A percentile compares a stretch with the other conserved stretches of the same genome.
phyloP scores from a whole-genome alignment of 2,888 invertebrate genomes.

The Hybos culiciformis region DNA sequence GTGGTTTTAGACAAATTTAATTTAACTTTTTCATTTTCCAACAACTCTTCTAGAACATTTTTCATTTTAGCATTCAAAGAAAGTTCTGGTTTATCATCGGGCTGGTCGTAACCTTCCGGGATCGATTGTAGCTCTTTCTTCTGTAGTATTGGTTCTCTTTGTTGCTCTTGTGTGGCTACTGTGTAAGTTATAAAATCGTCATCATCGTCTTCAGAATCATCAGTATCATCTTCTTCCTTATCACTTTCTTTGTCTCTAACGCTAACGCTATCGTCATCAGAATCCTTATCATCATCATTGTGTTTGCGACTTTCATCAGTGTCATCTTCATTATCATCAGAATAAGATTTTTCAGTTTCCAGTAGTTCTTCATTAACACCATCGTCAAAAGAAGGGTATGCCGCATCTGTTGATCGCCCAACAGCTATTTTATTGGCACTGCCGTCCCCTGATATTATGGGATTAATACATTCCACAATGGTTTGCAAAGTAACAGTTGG shows the following conservation, averaged over 20 bases:
- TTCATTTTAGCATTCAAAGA: conserved; percentile 38
- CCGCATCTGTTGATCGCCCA: conserved; percentile 25
- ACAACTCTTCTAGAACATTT: conserved; percentile 35
- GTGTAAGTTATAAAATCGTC: background rate
- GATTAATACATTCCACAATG: conserved; percentile 36
- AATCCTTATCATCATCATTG: conserved; percentile 14
- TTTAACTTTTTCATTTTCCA: conserved; percentile 35
- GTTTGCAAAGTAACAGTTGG: conserved; percentile 20
- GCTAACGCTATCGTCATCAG: conserved; percentile 5
- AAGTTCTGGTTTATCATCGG: conserved; percentile 20
- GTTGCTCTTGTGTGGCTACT: conserved; percentile 18
- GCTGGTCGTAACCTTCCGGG: background rate
- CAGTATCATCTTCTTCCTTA: conserved; percentile 9
- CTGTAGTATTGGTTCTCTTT: conserved; percentile 27
- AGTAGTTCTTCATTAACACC: conserved; percentile 15
- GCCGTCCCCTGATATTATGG: conserved; percentile 34
- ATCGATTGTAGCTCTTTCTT: conserved; percentile 14
- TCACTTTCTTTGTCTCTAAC: conserved; percentile 9
- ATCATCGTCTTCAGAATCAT: conserved; percentile 8
- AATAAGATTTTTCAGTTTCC: conserved; percentile 9
- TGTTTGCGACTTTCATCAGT: conserved; percentile 8
- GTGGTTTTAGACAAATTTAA: conserved; percentile 36
- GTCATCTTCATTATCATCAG: conserved; percentile 9
- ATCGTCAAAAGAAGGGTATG: conserved; percentile 24
- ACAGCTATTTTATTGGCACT: conserved; percentile 31